These are phyloP conservation scores for Sebastolobus altivelis DNA, from an alignment of 2,797 vertebrate species.

Conservation along the genomic window DNA sequence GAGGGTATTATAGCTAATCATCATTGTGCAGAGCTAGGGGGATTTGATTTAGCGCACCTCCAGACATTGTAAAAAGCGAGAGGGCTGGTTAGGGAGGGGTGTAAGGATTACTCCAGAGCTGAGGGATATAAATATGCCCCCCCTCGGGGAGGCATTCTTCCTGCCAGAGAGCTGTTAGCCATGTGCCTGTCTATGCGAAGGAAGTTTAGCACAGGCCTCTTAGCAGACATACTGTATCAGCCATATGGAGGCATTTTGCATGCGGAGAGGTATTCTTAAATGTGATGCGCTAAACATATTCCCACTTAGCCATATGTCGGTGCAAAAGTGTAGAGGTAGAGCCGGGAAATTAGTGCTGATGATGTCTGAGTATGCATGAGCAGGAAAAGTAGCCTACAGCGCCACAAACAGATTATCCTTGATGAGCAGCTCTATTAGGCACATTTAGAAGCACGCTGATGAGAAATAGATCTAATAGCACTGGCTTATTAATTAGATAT, in stretches of 20 bases:
- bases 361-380: slow-evolving; percentile 49
- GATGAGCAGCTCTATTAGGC: slow-evolving; percentile 33
- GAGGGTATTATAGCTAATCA: slow-evolving; percentile 85
- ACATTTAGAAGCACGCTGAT: slow-evolving; percentile 30
- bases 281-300: slow-evolving; percentile 65
- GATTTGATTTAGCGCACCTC: slow-evolving; percentile 84
- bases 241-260: slow-evolving; percentile 56
- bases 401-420: slow-evolving; percentile 54
- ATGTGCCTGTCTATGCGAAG: slow-evolving; percentile 59
- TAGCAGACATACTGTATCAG: slow-evolving; percentile 42
- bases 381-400: slow-evolving; percentile 39
- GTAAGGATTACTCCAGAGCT: slow-evolving; percentile 78
- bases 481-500: slow-evolving; percentile 22
- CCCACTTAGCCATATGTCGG: slow-evolving; percentile 62
- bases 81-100: slow-evolving; percentile 71
- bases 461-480: slow-evolving; percentile 29
- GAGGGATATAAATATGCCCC: slow-evolving; percentile 77
- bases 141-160: slow-evolving; percentile 65
- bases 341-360: slow-evolving; percentile 61
- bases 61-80: slow-evolving; percentile 80
- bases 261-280: slow-evolving; percentile 42
- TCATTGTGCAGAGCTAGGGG: slow-evolving; percentile 81
- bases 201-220: slow-evolving; percentile 52
- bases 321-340: slow-evolving; percentile 27
- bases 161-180: slow-evolving; percentile 67